phyloP scores from a whole-genome alignment of 2,113 vertebrate species.

The Lethenteron reissneri region DNA sequence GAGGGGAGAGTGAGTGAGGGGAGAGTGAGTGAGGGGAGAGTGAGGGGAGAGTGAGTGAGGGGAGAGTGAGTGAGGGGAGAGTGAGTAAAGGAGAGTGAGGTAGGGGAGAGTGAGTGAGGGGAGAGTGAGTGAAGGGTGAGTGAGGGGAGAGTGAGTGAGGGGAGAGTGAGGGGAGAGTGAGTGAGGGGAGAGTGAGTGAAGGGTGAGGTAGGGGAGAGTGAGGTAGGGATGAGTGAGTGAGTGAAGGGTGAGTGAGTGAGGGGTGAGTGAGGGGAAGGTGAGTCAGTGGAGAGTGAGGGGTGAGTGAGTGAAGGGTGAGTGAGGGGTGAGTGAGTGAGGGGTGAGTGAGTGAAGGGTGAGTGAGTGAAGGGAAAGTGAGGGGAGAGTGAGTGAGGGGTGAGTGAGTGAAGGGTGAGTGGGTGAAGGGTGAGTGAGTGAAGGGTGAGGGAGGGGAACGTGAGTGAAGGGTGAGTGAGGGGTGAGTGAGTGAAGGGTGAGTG shows the following conservation, averaged over 20 bases:
- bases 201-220: not conserved
- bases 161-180: not conserved
- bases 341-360: not conserved
- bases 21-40: not conserved
- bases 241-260: not conserved
- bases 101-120: slow-evolving; percentile 6
- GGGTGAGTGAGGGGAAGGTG: slow-evolving; percentile 12
- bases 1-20: not conserved
- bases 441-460: too few species aligned
- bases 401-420: not conserved
- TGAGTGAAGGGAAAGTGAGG: slow-evolving; percentile 11
- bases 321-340: too few species aligned
- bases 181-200: not conserved
- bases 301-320: not conserved
- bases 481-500: not conserved
- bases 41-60: slow-evolving; percentile 10
- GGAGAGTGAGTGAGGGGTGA: slow-evolving; percentile 4
- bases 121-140: slow-evolving; percentile 2
- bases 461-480: not conserved
- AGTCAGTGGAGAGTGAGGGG: too few species aligned
- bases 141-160: not conserved
- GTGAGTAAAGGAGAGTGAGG: slow-evolving; percentile 3
- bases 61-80: slow-evolving; percentile 9
- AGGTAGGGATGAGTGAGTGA: not conserved
- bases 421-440: not conserved